Evolutionary conservation across 2,113 vertebrate genomes (phyloP), one percentile per base, ranked within the genome.

Genomic region (Paratilapia polleni): DNA sequence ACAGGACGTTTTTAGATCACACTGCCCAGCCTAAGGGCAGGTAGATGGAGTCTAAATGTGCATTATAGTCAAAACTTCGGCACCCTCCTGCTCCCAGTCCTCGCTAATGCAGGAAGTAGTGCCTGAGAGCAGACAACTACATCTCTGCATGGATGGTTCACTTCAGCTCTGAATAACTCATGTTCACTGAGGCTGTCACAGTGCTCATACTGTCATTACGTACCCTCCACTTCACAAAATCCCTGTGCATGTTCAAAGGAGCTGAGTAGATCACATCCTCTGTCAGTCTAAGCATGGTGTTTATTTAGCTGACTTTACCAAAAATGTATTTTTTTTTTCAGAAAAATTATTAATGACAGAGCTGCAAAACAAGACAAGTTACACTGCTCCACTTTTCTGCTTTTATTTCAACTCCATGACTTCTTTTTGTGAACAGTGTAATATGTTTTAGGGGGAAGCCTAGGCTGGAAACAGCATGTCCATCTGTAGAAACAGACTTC

Each of bases 141-240:
- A 68, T 54, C 22, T 12, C 79, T 49, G 70, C 60, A 91, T 64
- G 60, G 77, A 84, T 5, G 31, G 61, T 82, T 90, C 59, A 82
- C 66, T 82, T 88, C 61, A 68, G 77, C 68, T 78, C 49, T 85
- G 62, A 94, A 91, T 92, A 92, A 84, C 91, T 90, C 73, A 2
- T 83, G 82, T 81, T 90, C 84, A 68, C 49, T 81, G 41, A 70
- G 85, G 62, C 85, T 81, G 68, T 84, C 66, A 26, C 70, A 24
- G 19, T 61, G 54, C 75, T 87, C 90, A 38, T 85, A 26, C 12
- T 41, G n/a, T 83, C 81, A 60, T 94, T 90, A 84, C 10, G 19
- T 60, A 58, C 74, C 86, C 88, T 84, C 76, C 79, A 41, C 87
- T 91, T 88, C 86, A 85, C 86, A 89, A 57, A 80, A 28, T 20